A percentile compares a stretch with the other conserved stretches of the same genome.
These are phyloP conservation scores for Philonicus albiceps DNA, from an alignment of 2,888 invertebrate genomes.

Conservation along the genomic window DNA sequence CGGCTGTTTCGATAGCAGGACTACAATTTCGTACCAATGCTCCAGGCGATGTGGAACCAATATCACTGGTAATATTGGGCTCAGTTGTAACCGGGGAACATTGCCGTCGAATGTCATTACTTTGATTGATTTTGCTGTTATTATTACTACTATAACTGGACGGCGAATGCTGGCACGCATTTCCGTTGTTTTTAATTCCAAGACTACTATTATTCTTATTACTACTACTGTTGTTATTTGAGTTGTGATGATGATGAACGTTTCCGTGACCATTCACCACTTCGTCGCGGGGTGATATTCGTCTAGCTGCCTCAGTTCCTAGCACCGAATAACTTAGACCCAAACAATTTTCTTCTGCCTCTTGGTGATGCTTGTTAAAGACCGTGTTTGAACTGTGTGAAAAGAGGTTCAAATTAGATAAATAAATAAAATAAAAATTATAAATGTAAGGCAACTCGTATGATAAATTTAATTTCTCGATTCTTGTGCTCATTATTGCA, in stretches of 20 bases:
- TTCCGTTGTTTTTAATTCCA: constrained; percentile 8
- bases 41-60: constrained; percentile 33
- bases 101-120: constrained; percentile 39
- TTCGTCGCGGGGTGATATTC: constrained; percentile 46
- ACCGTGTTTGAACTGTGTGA: constrained; percentile 48
- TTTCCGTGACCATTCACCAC: constrained; percentile 36
- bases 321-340: constrained; percentile 61
- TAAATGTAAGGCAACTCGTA: neutral
- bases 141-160: constrained; percentile 25
- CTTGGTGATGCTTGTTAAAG: constrained; percentile 51
- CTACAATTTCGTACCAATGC: constrained; percentile 19
- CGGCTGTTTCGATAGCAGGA: neutral
- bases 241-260: constrained; percentile 49
- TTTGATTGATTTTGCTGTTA: constrained; percentile 29
- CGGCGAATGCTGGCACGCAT: constrained; percentile 4
- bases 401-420: neutral
- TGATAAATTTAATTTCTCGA: neutral
- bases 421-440: neutral
- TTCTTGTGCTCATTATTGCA: constrained; percentile 40
- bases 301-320: constrained; percentile 54
- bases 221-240: constrained; percentile 50
- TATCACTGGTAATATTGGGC: neutral
- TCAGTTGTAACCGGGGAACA: constrained; percentile 33
- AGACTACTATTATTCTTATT: constrained; percentile 49
- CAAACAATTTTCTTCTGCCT: constrained; percentile 55